Evolutionary conservation across 2,888 invertebrate species (phyloP), one percentile per base, ranked within the genome.

Genomic region (Cataglyphis livida): DNA sequence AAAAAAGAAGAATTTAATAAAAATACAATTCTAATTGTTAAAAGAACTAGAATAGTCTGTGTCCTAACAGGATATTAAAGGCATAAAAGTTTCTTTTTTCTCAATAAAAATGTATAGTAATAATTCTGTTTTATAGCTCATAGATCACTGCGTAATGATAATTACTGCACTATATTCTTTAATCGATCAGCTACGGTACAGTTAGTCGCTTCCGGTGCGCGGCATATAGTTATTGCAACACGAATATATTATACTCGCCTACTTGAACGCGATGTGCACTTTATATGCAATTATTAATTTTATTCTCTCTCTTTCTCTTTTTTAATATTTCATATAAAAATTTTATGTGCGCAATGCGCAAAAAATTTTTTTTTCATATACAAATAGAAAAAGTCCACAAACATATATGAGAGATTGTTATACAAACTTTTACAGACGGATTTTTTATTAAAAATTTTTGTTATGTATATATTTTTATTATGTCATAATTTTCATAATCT

Each of bases 141-240:
- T 78, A 70, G 78, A 78, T 78, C 73, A 79, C 9, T 21, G 32
- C n/a, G 18, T 59, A 71, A 71, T 73, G 59, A 79, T 73, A 73
- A 79, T 79, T 79, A 71, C 59, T 18, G 73, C 59, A 35, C 35
- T 71, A 59, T 59, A 79, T 78, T 21, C 78, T 79, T 79, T 73
- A 59, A 79, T 73, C 73, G 73, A 73, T 79, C 78, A 35, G 78
- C 78, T 71, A 21, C 35, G 73, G 21, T 71, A 70, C 21, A 70
- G 28, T 32, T 15, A 18, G 38, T 41, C 44, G 59, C 78, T 79
- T 79, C 78, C 78, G 78, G 32, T 73, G 73, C 18, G 32, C 41
- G 18, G 21, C 21, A 1, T 59, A 59, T 9, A 59, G 15, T 68
- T 54, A 41, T 68, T 68, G 44, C 57, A 57, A 44, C 44, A 5